A percentile compares a stretch with the other conserved stretches of the same genome.
Conservation (phyloP, 2,888 invertebrate species). For the Coremacera marginata region DNA sequence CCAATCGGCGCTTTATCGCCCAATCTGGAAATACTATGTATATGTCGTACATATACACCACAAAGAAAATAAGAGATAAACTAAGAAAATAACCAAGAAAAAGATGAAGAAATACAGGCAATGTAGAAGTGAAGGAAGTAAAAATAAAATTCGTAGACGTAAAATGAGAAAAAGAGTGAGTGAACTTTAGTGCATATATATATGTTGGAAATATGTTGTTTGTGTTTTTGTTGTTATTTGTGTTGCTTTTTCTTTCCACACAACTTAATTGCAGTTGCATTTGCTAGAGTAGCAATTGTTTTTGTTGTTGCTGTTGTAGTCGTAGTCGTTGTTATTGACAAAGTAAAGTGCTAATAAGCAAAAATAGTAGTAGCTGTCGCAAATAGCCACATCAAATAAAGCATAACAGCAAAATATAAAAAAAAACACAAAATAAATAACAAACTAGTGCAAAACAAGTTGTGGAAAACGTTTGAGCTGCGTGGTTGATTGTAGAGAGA, state of each 20-base stretch:
- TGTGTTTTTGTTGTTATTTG: conserved; percentile 13
- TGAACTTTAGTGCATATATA: conserved; percentile 30
- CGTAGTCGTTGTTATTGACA: neutral
- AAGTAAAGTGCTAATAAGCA: conserved; percentile 4
- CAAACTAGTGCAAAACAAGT: conserved; percentile 5
- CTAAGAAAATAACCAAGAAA: neutral
- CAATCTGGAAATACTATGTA: too few relatives aligned
- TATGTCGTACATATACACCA: neutral
- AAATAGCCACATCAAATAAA: neutral
- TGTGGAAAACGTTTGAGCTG: neutral
- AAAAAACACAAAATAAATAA: neutral
- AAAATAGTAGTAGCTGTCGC: neutral
- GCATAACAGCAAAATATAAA: neutral
- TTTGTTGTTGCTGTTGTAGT: neutral
- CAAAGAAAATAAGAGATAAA: neutral
- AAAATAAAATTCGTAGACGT: conserved; percentile 1
- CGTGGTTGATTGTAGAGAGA: neutral
- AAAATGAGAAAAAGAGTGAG: conserved; percentile 31
- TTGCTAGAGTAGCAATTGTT: neutral
- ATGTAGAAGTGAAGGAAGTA: neutral
- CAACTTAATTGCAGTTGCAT: neutral
- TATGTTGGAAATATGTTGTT: conserved; percentile 6
- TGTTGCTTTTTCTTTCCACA: neutral
- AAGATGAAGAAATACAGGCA: neutral
- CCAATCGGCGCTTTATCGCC: too few relatives aligned